A percentile compares a stretch with the other conserved stretches of the same genome.
Conservation (phyloP, 2,113 vertebrate species). For the Charadrius vociferus region DNA sequence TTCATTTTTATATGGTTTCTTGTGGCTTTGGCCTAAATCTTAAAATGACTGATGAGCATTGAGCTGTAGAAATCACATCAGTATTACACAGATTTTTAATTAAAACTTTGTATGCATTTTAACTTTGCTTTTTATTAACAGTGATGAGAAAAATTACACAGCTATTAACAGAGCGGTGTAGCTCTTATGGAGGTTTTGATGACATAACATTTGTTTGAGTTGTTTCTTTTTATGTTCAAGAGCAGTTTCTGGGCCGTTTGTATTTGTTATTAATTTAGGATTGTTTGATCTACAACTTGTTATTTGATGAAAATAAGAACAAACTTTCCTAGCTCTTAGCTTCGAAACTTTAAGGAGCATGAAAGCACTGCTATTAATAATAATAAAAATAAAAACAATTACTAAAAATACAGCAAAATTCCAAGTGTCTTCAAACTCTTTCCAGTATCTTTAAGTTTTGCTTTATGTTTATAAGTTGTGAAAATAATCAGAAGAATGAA, state of each 20-base stretch:
- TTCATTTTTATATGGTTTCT: not conserved
- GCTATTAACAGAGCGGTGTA: constrained; percentile 15
- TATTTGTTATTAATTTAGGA: constrained; percentile 66
- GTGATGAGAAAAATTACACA: constrained; percentile 55
- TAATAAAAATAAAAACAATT: not conserved
- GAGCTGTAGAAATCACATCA: constrained; percentile 26
- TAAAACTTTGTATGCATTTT: constrained; percentile 55
- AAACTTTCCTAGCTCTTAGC: not conserved
- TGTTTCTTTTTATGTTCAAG: constrained; percentile 60
- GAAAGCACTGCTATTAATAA: not conserved
- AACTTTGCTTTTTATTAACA: constrained; percentile 53
- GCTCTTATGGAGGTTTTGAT: constrained; percentile 27
- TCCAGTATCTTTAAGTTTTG: not conserved
- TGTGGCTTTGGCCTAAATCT: not conserved
- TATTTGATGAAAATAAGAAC: constrained; percentile 38
- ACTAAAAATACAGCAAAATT: not conserved
- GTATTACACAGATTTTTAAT: constrained; percentile 56
- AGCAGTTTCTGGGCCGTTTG: constrained; percentile 27
- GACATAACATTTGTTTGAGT: constrained; percentile 54
- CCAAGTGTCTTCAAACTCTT: not conserved
- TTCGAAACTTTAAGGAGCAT: not conserved
- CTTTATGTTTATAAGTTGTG: not conserved
- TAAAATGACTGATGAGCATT: not conserved
- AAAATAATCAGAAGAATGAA: not conserved
- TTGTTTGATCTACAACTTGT: constrained; percentile 50